Conservation (phyloP, 1,140 invertebrate genomes). For the Samia ricini region DNA sequence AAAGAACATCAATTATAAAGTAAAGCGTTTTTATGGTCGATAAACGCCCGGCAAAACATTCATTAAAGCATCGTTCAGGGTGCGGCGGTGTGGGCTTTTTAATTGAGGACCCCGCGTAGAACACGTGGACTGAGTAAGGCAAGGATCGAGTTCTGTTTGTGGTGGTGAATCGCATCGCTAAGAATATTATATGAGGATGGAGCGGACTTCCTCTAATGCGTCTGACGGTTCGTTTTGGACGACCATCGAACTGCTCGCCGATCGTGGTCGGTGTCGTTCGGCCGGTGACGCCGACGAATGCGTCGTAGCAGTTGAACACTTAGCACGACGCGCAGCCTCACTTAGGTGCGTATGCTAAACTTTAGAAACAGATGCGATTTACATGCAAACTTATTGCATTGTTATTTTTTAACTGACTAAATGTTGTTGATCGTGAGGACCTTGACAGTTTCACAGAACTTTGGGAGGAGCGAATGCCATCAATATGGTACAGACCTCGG, state of each 20-base stretch:
- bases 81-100: too few relatives aligned
- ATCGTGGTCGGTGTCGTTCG: constrained; percentile 53
- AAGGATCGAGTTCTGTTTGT: too few relatives aligned
- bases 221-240: constrained; percentile 74
- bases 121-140: too few relatives aligned
- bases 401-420: too few relatives aligned
- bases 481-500: too few relatives aligned
- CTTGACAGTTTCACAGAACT: too few relatives aligned
- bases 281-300: constrained; percentile 51
- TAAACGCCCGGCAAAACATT: constrained; percentile 42
- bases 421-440: too few relatives aligned
- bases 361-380: too few relatives aligned
- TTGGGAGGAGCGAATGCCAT: too few relatives aligned
- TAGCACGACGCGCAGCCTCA: constrained; percentile 40
- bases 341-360: constrained; percentile 44
- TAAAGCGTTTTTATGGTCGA: not conserved
- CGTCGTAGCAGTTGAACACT: constrained; percentile 23
- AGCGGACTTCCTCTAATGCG: constrained; percentile 58
- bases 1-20: not conserved
- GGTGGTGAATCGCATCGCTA: constrained; percentile 48
- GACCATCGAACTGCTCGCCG: constrained; percentile 73
- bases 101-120: too few relatives aligned
- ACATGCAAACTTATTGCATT: too few relatives aligned
- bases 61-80: constrained; percentile 55
- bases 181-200: constrained; percentile 38